Base-by-base conservation (phyloP, 2,113 vertebrate species). In the Poicephalus gulielmi region DNA sequence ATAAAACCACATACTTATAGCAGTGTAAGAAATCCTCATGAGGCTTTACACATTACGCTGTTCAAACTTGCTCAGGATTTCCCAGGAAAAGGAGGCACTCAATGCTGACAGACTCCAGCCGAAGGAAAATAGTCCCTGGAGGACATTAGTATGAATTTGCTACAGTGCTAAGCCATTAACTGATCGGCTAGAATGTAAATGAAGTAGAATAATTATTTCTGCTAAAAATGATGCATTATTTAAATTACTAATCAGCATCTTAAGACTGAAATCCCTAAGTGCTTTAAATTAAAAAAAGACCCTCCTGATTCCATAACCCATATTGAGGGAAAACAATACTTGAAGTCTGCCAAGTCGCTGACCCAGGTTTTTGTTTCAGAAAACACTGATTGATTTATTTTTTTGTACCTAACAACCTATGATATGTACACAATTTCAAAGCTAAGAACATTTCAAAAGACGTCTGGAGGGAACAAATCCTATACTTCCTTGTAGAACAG, bases 171-270 rank as follows among this genome's bases (percentile, higher is more conserved):
- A 87, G 46, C 22, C 64, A 67, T 66, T 88, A 85, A 75, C 30
- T 5, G 13, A 71, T 67, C 2, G 3, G 22, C 39, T 86, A 57
- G 63, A 86, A 84, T 43, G 8, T 59, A 93, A 93, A 88, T 71
- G 50, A 94, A 96, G 25, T 11, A 88, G 46, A 92, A 90, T 60
- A 88, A 94, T 88, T 90, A 80, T 77, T 93, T 70, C 64, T 95
- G 39, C 60, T 86, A 92, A 92, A 92, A 30, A 75, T 10, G 18
- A 76, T 83, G 30, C 28, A 77, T 87, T 52, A 77, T 87, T 96
- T 91, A 95, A 86, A 90, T 91, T 76, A 67, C 33, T 77, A 92
- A 81, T 57, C 66, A 85, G 28, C 49, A 62, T 62, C 23, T 83
- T 88, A 78, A 91, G 67, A 76, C 2, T 50, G 15, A 92, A 95